Base-by-base conservation (phyloP, 2,113 vertebrate genomes). In the Bubo blakistoni region DNA sequence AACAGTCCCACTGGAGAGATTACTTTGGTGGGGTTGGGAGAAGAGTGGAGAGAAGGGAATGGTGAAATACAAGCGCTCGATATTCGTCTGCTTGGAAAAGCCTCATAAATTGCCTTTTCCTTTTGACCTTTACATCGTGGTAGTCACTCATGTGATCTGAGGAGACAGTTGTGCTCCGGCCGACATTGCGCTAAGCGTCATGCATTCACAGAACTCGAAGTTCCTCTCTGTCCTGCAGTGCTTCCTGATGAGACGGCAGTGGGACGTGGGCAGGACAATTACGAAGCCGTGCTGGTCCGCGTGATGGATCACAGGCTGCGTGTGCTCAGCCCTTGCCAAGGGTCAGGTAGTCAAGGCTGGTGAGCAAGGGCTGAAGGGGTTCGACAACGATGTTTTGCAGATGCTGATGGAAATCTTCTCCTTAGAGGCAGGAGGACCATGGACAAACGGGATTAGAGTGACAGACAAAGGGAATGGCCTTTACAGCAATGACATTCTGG, bases 241-340 rank as follows among this genome's bases (percentile, higher is more conserved):
- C 47, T 92, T 80, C 57, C n/a, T 2, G 0, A 1, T 5, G 71
- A 59, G 83, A 4, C 2, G 3, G 34, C 57, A 34, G 47, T 1
- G 6, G 52, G 76, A n/a, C 44, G 52, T 26, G 92, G 38, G 32
- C 58, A 80, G 52, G 14, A 58, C 29, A 16, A 0, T 32, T 25
- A 4, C 0, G 19, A 67, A 49, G 63, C n/a, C 0, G 1, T 4
- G 22, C 70, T 10, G 89, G 15, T 81, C 32, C 3, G 0, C 0
- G 11, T 15, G 55, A 8, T 29, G 74, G 82, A 25, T 90, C 12
- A 0, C 2, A 2, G n/a, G 54, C 72, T 65, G 6, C 0, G 2
- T 47, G 70, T 32, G 72, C 69, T 85, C n/a, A 34, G 73, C 36
- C n/a, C 29, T 61, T 57, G 74, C 22, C 11, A 16, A 61, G 52